Evolutionary conservation across 2,113 vertebrate genomes (phyloP).

Genomic region (Ellobius talpinus): DNA sequence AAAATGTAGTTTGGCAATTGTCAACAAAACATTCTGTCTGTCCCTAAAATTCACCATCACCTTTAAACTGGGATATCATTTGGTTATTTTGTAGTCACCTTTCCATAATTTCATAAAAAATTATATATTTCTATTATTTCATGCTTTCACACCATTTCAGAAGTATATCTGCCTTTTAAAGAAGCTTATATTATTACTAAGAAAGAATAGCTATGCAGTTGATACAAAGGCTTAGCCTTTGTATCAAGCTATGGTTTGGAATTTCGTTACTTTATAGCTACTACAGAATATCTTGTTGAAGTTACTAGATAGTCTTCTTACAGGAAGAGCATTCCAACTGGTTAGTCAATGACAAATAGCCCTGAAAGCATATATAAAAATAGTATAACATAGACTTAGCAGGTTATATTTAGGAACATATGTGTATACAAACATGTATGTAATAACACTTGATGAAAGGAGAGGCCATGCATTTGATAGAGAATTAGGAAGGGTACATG

Average conservation of each 20-base stretch:
- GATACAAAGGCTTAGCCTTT: not conserved
- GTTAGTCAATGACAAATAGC: not conserved
- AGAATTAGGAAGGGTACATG: not conserved
- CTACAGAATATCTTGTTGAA: not conserved
- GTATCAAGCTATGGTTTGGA: not conserved
- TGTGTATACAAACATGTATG: not conserved
- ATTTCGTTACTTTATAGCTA: not conserved
- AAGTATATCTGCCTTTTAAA: not conserved
- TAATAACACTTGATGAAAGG: not conserved
- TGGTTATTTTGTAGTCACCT: not conserved
- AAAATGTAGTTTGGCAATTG: not conserved
- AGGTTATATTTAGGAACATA: not conserved
- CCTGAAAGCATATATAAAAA: not conserved
- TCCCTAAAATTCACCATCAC: not conserved
- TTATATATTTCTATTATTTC: not conserved
- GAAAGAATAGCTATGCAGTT: not conserved
- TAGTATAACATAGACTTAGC: not conserved
- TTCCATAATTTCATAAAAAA: not conserved
- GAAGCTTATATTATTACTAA: not conserved
- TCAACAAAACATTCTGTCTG: not conserved
- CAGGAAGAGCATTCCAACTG: not conserved
- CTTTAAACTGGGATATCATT: not conserved
- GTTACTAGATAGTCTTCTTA: not conserved
- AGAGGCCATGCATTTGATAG: not conserved
- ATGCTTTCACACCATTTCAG: not conserved